Conservation (phyloP, 2,113 vertebrate genomes). For the Coreoperca whiteheadi region DNA sequence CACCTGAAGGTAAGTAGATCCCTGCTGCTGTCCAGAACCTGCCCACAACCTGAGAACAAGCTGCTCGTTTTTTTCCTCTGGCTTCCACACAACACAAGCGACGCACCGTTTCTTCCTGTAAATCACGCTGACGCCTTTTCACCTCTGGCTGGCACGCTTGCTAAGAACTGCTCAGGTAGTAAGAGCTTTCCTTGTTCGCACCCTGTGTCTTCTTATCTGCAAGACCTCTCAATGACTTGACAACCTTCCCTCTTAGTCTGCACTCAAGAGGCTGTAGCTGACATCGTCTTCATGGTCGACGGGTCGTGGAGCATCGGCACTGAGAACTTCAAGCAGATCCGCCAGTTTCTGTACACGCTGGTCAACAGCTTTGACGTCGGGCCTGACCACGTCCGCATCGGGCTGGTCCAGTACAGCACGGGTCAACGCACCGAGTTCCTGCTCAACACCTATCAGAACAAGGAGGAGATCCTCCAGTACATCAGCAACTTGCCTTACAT, state of each 20-base stretch:
- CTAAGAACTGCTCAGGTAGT: background rate
- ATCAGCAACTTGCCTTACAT: conserved; percentile 85
- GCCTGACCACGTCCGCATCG: conserved; percentile 87
- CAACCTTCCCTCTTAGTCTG: conserved; percentile 88
- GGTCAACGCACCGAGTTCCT: conserved; percentile 89
- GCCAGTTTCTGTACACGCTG: conserved; percentile 89
- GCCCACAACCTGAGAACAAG: background rate
- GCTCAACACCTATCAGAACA: conserved; percentile 85
- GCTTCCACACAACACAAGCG: background rate
- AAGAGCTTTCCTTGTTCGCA: background rate
- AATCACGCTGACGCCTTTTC: background rate
- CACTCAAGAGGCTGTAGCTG: conserved; percentile 87
- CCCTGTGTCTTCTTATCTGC: background rate
- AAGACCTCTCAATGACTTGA: conserved; percentile 13
- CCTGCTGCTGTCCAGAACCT: conserved; percentile 12
- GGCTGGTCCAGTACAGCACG: conserved; percentile 91
- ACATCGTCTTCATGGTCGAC: conserved; percentile 96
- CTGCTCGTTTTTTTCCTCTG: background rate
- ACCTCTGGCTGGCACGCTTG: conserved; percentile 17
- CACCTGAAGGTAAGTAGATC: conserved; percentile 4
- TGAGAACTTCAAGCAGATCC: conserved; percentile 89
- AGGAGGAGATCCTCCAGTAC: conserved; percentile 84
- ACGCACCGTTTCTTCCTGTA: background rate
- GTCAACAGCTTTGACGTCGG: conserved; percentile 87
- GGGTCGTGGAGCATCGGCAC: conserved; percentile 90